Evolutionary conservation across 2,888 invertebrate species (phyloP).

Genomic region (Drosophila incognita): DNA sequence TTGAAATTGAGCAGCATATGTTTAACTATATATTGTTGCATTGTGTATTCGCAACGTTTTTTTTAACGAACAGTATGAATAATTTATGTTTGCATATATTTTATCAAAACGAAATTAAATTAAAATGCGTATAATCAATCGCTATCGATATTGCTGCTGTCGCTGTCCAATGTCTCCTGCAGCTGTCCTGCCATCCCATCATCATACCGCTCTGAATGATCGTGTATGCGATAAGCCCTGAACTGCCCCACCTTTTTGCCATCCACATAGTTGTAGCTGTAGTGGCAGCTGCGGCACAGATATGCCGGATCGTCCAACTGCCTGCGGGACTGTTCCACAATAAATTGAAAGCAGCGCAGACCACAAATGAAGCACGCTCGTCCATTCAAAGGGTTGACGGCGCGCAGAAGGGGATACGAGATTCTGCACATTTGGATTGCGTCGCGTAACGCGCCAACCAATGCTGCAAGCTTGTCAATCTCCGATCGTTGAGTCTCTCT

Average conservation of each 20-base stretch:
- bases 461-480: conserved; percentile 73
- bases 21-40: conserved; percentile 65
- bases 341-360: too few relatives aligned
- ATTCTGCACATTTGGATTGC: too few relatives aligned
- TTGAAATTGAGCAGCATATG: conserved; percentile 26
- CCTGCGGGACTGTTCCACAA: too few relatives aligned
- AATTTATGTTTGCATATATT: conserved; percentile 65
- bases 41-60: conserved; percentile 43
- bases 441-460: conserved; percentile 72
- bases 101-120: conserved; percentile 52
- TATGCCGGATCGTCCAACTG: too few relatives aligned
- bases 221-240: conserved; percentile 87
- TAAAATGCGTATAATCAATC: conserved; percentile 26
- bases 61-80: conserved; percentile 37
- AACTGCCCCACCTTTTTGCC: too few relatives aligned
- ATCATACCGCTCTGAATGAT: conserved; percentile 21
- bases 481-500: conserved; percentile 1
- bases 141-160: conserved; percentile 27
- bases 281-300: too few relatives aligned
- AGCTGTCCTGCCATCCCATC: conserved; percentile 15
- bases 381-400: too few relatives aligned
- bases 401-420: too few relatives aligned
- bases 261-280: too few relatives aligned
- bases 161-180: conserved; percentile 7
- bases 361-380: too few relatives aligned